Percentiles rank a stretch among this genome's conserved stretches.
Conservation (phyloP, 2,888 invertebrate genomes). For the Marronus borbonicus region DNA sequence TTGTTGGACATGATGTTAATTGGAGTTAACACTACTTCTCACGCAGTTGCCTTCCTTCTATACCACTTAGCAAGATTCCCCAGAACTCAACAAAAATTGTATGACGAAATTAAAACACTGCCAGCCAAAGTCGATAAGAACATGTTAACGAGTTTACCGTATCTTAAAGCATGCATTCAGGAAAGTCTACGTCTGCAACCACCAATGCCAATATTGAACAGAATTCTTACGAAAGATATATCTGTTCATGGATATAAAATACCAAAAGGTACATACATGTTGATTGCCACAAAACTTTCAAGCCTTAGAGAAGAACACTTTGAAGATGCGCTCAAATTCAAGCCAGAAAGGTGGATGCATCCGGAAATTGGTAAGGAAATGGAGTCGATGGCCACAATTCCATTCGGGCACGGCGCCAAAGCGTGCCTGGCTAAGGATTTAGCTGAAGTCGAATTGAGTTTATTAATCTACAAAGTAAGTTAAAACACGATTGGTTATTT, state of each 20-base stretch:
- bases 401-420: slow-evolving; percentile 77
- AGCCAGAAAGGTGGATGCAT: slow-evolving; percentile 77
- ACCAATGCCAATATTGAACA: slow-evolving; percentile 77
- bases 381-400: slow-evolving; percentile 75
- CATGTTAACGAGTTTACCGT: slow-evolving; percentile 68
- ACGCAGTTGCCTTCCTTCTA: slow-evolving; percentile 76
- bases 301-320: slow-evolving; percentile 77
- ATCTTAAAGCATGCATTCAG: slow-evolving; percentile 77
- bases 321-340: slow-evolving; percentile 76
- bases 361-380: slow-evolving; percentile 63
- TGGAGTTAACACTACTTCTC: slow-evolving; percentile 78
- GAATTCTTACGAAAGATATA: slow-evolving; percentile 75
- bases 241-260: slow-evolving; percentile 76
- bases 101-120: slow-evolving; percentile 73
- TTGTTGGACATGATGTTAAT: slow-evolving; percentile 79
- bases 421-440: slow-evolving; percentile 77
- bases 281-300: slow-evolving; percentile 78
- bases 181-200: slow-evolving; percentile 78
- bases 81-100: slow-evolving; percentile 75
- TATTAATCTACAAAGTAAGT: slow-evolving; percentile 74
- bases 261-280: slow-evolving; percentile 75
- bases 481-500: not conserved
- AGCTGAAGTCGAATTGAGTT: slow-evolving; percentile 75
- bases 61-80: slow-evolving; percentile 80
- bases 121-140: slow-evolving; percentile 62